phyloP scores from a whole-genome alignment of 1,140 invertebrate genomes.

The Zaprionus inermis region DNA sequence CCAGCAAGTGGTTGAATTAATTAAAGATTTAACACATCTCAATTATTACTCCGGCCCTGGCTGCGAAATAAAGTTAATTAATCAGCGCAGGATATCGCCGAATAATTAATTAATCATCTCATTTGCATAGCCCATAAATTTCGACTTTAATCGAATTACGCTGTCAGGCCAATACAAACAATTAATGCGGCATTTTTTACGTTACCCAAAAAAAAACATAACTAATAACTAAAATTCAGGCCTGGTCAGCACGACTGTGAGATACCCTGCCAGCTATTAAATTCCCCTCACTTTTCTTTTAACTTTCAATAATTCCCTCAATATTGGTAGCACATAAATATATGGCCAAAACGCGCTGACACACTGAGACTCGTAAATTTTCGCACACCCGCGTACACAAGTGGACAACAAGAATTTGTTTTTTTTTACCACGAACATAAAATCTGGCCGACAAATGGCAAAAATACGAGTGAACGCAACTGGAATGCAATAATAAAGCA shows the following conservation, averaged over 20 bases:
- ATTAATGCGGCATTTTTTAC: conserved; percentile 1
- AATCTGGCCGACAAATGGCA: conserved; percentile 29
- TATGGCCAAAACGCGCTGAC: conserved; percentile 28
- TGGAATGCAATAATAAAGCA: conserved; percentile 60
- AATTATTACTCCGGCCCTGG: not conserved
- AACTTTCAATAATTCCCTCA: not conserved
- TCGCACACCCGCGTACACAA: conserved; percentile 41
- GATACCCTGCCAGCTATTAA: not conserved
- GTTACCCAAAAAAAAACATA: not conserved
- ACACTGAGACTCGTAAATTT: conserved; percentile 57
- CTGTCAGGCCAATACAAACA: conserved; percentile 38
- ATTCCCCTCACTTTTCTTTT: not conserved
- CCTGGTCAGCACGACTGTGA: not conserved
- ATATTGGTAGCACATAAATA: conserved; percentile 20
- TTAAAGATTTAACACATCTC: not conserved
- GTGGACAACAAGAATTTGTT: conserved; percentile 35
- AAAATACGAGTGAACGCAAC: conserved; percentile 28
- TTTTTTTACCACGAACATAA: conserved; percentile 32
- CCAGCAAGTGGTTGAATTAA: not conserved
- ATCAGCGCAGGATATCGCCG: not conserved
- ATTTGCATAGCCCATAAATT: conserved; percentile 34
- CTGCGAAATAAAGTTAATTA: conserved; percentile 6
- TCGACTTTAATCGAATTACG: conserved; percentile 50
- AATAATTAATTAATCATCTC: conserved; percentile 17
- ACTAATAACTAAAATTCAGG: not conserved